These are phyloP conservation scores for Ceyx erithaca DNA, from an alignment of 2,797 vertebrate genomes.

Conservation along the genomic window DNA sequence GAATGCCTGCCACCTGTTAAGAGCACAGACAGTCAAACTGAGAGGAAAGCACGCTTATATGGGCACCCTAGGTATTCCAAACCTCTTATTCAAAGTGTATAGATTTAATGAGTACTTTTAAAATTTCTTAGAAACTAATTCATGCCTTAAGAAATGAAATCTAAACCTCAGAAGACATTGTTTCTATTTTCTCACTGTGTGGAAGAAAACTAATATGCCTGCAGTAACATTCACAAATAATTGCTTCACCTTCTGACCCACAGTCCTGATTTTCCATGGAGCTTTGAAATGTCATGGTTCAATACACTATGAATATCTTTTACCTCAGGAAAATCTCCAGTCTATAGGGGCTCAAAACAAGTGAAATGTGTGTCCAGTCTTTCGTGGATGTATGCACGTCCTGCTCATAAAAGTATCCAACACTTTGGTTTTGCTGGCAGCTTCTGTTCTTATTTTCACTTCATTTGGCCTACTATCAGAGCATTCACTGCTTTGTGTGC, in stretches of 20 bases:
- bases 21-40: not conserved
- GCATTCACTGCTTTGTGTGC: not conserved
- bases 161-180: not conserved
- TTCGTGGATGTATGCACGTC: not conserved
- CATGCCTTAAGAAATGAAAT: slow-evolving; percentile 14
- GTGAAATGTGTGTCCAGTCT: not conserved
- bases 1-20: not conserved
- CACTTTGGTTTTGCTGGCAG: not conserved
- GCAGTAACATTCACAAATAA: slow-evolving; percentile 43
- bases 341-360: not conserved
- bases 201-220: slow-evolving; percentile 22
- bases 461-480: not conserved
- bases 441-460: not conserved
- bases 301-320: slow-evolving; percentile 5
- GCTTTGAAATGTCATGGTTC: slow-evolving; percentile 41
- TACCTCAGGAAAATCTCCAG: not conserved
- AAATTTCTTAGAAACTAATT: not conserved
- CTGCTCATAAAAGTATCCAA: not conserved
- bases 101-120: not conserved
- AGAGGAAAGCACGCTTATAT: not conserved
- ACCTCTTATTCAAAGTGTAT: not conserved
- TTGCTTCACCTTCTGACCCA: slow-evolving; percentile 40
- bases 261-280: slow-evolving; percentile 31
- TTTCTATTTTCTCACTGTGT: not conserved
- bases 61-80: not conserved